Evolutionary conservation across 2,888 invertebrate species (phyloP).

Genomic region (Acanthosepion esculentum): DNA sequence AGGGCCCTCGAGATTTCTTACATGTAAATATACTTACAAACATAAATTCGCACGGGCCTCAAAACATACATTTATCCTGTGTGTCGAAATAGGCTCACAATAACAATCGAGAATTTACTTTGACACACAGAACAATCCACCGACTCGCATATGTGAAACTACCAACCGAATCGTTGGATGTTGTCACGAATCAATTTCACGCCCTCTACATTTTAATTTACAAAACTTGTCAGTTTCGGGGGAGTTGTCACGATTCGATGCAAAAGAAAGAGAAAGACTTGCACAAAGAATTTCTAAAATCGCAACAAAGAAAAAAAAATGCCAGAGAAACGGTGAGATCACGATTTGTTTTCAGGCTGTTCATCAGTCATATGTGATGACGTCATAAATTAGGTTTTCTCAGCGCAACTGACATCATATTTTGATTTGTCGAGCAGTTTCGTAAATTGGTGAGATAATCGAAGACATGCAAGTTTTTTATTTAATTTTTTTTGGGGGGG

Average conservation of each 20-base stretch:
- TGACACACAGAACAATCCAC: not conserved
- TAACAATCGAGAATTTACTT: too few species aligned
- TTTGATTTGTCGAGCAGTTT: not conserved
- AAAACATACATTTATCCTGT: too few species aligned
- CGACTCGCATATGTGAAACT: not conserved
- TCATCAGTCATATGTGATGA: not conserved
- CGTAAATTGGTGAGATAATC: not conserved
- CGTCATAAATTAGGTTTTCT: not conserved
- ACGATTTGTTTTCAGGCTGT: conserved; percentile 33
- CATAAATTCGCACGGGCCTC: not conserved
- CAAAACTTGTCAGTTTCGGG: not conserved
- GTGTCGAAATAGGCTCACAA: too few species aligned
- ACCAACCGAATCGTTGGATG: not conserved
- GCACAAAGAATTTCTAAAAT: not conserved
- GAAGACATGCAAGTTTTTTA: not conserved
- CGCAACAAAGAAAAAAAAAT: not conserved
- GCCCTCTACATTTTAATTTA: not conserved
- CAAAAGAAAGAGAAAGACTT: not conserved
- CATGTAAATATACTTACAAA: not conserved
- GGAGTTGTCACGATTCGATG: conserved; percentile 8
- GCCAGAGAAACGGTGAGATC: not conserved
- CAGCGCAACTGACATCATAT: not conserved
- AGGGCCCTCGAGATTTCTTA: too few species aligned
- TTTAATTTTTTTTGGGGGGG: not conserved
- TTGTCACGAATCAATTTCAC: conserved; percentile 8